Evolutionary conservation across 2,113 vertebrate genomes (phyloP).

Genomic region (Aythya baeri): DNA sequence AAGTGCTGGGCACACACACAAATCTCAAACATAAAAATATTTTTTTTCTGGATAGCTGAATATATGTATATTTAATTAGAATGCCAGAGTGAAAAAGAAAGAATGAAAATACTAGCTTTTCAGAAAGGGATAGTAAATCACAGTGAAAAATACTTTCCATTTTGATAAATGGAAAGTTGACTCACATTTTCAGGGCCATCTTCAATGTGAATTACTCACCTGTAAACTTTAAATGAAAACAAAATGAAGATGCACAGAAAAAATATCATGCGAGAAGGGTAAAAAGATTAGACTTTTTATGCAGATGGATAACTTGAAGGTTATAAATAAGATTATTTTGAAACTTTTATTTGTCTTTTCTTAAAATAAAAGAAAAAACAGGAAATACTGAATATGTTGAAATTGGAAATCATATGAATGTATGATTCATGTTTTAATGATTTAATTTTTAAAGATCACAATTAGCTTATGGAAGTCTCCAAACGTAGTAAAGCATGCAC

Average conservation of each 20-base stretch:
- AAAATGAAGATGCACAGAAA: not conserved
- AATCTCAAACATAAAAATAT: not conserved
- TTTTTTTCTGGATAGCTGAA: not conserved
- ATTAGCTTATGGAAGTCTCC: not conserved
- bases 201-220: too few species aligned
- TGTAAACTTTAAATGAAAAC: not conserved
- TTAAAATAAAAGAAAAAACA: not conserved
- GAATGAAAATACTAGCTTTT: not conserved
- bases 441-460: not conserved
- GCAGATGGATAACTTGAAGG: not conserved
- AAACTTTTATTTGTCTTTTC: not conserved
- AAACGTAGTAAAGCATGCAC: not conserved
- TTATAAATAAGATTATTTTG: not conserved
- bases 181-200: too few species aligned
- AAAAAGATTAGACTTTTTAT: not conserved
- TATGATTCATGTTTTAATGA: too few species aligned
- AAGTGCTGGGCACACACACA: not conserved
- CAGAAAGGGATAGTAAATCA: not conserved
- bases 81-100: not conserved
- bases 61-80: not conserved
- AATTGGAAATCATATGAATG: not conserved
- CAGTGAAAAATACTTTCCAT: too few species aligned
- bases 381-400: not conserved
- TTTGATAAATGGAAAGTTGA: too few species aligned
- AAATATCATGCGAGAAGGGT: not conserved